Evolutionary conservation across 1,140 invertebrate genomes (phyloP), one percentile per base, ranked within the genome.

Genomic region (Caenorhabditis brenneri): DNA sequence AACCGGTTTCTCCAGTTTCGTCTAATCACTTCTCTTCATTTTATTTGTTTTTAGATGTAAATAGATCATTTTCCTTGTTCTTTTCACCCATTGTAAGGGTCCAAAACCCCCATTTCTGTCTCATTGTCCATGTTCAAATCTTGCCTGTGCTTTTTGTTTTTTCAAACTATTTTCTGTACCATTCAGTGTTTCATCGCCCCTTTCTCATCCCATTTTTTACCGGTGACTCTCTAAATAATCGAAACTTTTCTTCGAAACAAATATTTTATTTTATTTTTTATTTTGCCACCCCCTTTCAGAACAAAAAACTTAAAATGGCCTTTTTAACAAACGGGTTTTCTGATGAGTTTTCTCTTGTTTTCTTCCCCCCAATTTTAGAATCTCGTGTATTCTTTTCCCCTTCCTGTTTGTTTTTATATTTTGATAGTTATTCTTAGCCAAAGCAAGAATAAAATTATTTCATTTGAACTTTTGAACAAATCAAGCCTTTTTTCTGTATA

Each of bases 71-170:
- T 42, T 42, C 5, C 39, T 74, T 33, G 46, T 36, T 46, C 42
- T 33, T 74, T n/a, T n/a, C n/a, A n/a, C n/a, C n/a, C n/a, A n/a
- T n/a, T n/a, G n/a, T n/a, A n/a, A n/a, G n/a, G n/a, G n/a, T n/a
- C n/a, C n/a, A n/a, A n/a, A n/a, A n/a, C n/a, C 22, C 42, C 36
- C 65, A 65, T 74, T 39, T 42, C 36, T 74, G 36, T 74, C 36
- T 74, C 65, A 74, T 33, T 74, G 33, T 74, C 31, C 7, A 24
- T 74, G 65, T 74, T 74, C 36, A 74, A 74, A 74, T 74, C 65
- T 74, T 74, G 65, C 65, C 65, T 74, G n/a, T 46, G 12, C 29
- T 24, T 24, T 10, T 24, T 42, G 12, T 39, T 74, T 39, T 24
- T 46, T 74, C n/a, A n/a, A 24, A 51, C 15, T 51, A 7, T 42